phyloP scores from a whole-genome alignment of 2,113 vertebrate species.

The Phylloscopus trochilus region DNA sequence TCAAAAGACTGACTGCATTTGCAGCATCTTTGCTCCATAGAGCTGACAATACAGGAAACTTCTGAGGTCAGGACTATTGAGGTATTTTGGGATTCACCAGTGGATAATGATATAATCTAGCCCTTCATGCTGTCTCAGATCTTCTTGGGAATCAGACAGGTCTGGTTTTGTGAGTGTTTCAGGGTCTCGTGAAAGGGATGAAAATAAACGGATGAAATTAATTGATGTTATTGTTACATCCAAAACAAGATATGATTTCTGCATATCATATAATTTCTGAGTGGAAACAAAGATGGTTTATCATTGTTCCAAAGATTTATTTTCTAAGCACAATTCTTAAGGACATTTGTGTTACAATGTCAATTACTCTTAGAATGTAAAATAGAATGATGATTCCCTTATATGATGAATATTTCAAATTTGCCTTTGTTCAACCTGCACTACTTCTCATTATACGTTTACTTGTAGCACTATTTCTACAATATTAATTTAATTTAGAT shows the following conservation, averaged over 20 bases:
- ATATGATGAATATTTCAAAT: conserved; percentile 1
- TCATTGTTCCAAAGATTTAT: not conserved
- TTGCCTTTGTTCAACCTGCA: not conserved
- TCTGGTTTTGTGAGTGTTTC: not conserved
- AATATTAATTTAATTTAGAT: conserved; percentile 26
- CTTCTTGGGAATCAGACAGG: not conserved
- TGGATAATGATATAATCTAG: not conserved
- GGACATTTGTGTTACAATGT: not conserved
- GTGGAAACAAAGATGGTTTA: not conserved
- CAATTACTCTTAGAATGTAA: not conserved
- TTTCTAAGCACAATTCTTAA: not conserved
- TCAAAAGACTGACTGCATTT: not conserved
- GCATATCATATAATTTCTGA: not conserved
- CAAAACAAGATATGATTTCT: not conserved
- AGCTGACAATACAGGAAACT: not conserved
- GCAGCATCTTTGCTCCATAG: not conserved
- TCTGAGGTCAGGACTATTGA: not conserved
- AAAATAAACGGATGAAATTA: not conserved
- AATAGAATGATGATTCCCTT: not conserved
- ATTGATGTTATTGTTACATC: not conserved
- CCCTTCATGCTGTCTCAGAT: not conserved
- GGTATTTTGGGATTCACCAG: not conserved
- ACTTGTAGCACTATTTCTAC: not conserved
- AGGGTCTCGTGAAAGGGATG: not conserved
- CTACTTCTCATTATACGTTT: conserved; percentile 22